Base-by-base conservation (phyloP, 1,140 invertebrate genomes). In the Brachionus asplanchnoidis region DNA sequence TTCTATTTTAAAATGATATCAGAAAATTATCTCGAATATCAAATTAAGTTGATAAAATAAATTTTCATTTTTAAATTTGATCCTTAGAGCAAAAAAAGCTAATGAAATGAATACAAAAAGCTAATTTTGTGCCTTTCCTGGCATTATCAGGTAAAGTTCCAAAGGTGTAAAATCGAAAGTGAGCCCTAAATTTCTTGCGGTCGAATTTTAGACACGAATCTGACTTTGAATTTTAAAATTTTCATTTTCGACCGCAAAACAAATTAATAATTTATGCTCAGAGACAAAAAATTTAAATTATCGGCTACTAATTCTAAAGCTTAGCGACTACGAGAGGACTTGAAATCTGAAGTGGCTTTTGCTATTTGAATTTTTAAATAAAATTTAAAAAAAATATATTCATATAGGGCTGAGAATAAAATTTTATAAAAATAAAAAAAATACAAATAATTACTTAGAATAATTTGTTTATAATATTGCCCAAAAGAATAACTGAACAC, bases 381-480 rank as follows among this genome's bases (percentile, higher is more conserved):
- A 40, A 73, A 20, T 73, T 40, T 0, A 3, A 68, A 28, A 28
- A 14, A 73, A 46, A 36, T 32, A 73, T 32, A 73, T 73, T 73
- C 32, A 40, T 20, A 73, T n/a, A 73, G 9, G 32, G 8, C 20
- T 73, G 40, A 73, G 40, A 73, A 73, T 40, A 40, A 1, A 73
- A 40, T 73, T 40, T 73, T 73, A 17, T 73, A 73, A 36, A 73
- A 42, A 36, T 36, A 36, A 44, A 73, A 42, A 36, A 42, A 73
- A 44, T 73, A 73, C 40, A 73, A 73, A 73, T 73, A 42, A 73
- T 73, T 42, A 42, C 40, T 73, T 73, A 36, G 36, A 73, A 73
- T 73, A 73, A 73, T 73, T 40, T 73, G 68, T 73, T 73, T 73
- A 73, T 73, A 73, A 73, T 73, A 73, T 73, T 73, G 68, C 68